phyloP scores from a whole-genome alignment of 2,113 vertebrate genomes.

The Carlito syrichta region DNA sequence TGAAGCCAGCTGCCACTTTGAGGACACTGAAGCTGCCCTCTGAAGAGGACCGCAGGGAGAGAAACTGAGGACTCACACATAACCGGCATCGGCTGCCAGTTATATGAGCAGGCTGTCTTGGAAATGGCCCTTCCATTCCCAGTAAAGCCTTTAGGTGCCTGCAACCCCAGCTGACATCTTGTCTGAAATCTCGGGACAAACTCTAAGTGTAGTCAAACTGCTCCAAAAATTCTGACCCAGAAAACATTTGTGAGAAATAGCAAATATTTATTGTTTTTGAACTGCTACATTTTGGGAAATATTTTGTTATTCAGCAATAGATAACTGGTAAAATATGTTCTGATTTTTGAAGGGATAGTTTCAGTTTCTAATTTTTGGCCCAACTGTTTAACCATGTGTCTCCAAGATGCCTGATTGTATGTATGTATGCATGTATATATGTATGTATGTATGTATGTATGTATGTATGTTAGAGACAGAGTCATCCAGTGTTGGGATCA shows the following conservation, averaged over 20 bases:
- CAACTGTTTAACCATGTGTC: not conserved
- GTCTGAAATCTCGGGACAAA: not conserved
- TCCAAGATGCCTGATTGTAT: no score
- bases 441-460: not conserved
- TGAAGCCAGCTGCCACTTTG: not conserved
- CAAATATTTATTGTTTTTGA: not conserved
- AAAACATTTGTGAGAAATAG: not conserved
- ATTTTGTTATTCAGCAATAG: not conserved
- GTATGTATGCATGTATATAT: not conserved
- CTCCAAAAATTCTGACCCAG: not conserved
- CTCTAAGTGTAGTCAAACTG: not conserved
- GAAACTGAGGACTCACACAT: not conserved
- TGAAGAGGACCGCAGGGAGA: not conserved
- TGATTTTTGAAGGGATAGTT: not conserved
- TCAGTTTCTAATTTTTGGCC: not conserved
- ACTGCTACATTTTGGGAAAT: not conserved
- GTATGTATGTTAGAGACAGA: not conserved
- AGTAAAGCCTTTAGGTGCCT: not conserved
- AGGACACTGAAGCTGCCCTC: not conserved
- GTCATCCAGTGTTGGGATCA: not conserved
- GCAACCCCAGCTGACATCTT: not conserved
- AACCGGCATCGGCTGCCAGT: not conserved
- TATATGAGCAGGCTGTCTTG: accelerated
- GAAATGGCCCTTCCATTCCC: not conserved
- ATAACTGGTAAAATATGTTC: not conserved